Base-by-base conservation (phyloP, 1,140 invertebrate genomes). In the Dendrolimus kikuchii region DNA sequence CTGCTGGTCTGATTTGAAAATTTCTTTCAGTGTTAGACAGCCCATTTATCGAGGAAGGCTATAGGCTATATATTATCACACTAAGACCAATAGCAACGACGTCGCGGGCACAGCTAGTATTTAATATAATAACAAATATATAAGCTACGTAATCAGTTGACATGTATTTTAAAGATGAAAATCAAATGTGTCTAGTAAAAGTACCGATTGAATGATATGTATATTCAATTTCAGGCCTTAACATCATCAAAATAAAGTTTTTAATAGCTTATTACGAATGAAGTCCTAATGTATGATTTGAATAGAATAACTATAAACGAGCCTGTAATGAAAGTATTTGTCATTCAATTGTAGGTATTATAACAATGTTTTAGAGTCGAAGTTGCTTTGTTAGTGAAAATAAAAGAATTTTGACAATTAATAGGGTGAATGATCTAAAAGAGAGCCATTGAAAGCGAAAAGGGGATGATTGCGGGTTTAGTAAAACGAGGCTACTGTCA, bases 371-470 rank as follows among this genome's bases (percentile, higher is more conserved):
- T 57, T 75, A 78, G 59, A 61, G 66, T 69, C 44, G 4, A 63
- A 46, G 64, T 56, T 65, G n/a, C 45, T 40, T 37, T 55, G 38
- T 9, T 36, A 6, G 9, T 4, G 4, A 46, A 42, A 40, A 45
- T 56, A 49, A 68, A 74, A 71, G 60, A 62, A 65, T 71, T 68
- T 57, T 58, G 62, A 65, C 71, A 77, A 81, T 81, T 79, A 81
- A 77, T 71, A 75, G 81, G 77, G 71, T 81, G 74, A 75, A 69
- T 78, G 75, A 78, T 81, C 76, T 65, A 71, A 67, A 66, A 23
- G 23, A 23, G 23, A 68, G 71, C 57, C 52, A 68, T 66, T 77
- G 74, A 74, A 72, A 70, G 51, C 57, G 54, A 55, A 67, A 63
- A 60, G 50, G 68, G 64, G 66, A 75, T 75, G 76, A 81, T 81